A percentile compares a stretch with the other conserved stretches of the same genome.
These are phyloP conservation scores for Lophura nycthemera DNA, from an alignment of 2,113 vertebrate genomes.

Conservation along the genomic window DNA sequence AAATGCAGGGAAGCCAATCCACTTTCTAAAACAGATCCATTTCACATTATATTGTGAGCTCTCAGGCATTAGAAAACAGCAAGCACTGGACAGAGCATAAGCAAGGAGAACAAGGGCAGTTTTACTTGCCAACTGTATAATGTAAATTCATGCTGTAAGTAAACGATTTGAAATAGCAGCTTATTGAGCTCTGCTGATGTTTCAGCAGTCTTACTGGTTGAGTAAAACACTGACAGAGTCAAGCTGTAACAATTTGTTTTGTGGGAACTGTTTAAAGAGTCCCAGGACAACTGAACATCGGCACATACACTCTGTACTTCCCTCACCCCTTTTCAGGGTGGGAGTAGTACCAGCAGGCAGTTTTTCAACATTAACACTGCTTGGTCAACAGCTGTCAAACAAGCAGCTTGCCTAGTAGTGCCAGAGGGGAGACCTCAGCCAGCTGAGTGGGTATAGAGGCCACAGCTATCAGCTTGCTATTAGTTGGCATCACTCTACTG, in stretches of 20 bases:
- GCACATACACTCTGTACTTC: background rate
- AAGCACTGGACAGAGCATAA: background rate
- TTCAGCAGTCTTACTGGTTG: background rate
- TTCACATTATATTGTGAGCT: background rate
- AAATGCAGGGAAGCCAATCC: background rate
- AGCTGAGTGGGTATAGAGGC: background rate
- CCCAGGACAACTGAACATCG: background rate
- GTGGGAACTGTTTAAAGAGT: background rate
- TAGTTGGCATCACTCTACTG: background rate
- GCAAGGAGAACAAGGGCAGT: background rate
- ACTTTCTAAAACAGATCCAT: background rate
- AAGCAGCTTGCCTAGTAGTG: background rate
- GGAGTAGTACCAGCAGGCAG: background rate
- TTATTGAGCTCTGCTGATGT: background rate
- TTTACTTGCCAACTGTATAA: background rate
- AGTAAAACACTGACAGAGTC: background rate
- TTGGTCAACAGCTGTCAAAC: background rate
- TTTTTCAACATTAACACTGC: background rate
- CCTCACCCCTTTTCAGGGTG: background rate
- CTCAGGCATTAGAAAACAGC: background rate
- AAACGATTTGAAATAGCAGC: background rate
- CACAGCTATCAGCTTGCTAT: background rate
- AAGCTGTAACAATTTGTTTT: background rate
- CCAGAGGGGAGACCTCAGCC: background rate
- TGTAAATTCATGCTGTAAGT: background rate